A percentile compares a stretch with the other conserved stretches of the same genome.
Conservation (phyloP, 2,888 invertebrate species). For the Microctonus hyperodae region DNA sequence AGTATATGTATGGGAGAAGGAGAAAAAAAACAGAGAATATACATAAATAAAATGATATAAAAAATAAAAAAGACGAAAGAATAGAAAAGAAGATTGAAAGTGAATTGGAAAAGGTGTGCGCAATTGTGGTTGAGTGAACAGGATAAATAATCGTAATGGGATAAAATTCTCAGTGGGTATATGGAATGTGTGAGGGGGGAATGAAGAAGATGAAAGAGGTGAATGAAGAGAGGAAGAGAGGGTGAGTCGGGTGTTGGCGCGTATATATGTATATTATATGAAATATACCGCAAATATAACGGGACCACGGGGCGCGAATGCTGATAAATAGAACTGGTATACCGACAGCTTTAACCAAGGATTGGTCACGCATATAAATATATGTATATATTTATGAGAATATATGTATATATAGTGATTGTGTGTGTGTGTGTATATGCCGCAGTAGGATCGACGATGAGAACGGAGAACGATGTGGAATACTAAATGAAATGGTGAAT, state of each 20-base stretch:
- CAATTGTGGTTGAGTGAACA: slow-evolving; percentile 15
- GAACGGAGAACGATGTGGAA: slow-evolving; percentile 3
- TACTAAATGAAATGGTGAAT: slow-evolving; percentile 25
- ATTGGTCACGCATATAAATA: neutral
- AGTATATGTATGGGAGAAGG: neutral
- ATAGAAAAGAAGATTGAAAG: neutral
- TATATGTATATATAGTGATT: no score
- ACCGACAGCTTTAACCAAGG: neutral
- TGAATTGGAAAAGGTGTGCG: slow-evolving; percentile 15
- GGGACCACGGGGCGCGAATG: neutral
- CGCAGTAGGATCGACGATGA: neutral
- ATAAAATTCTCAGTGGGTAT: slow-evolving; percentile 21
- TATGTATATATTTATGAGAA: neutral
- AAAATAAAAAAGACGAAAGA: neutral
- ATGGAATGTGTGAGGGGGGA: neutral
- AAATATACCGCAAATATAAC: neutral
- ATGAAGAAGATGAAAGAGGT: neutral
- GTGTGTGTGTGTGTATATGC: neutral
- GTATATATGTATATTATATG: neutral
- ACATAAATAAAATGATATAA: neutral
- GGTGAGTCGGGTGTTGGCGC: neutral
- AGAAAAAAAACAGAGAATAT: neutral
- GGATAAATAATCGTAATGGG: slow-evolving; percentile 23
- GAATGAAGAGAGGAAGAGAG: neutral
- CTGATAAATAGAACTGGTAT: slow-evolving; percentile 19